These are phyloP conservation scores for Hemithea aestivaria DNA, from an alignment of 2,888 invertebrate species.

Conservation along the genomic window DNA sequence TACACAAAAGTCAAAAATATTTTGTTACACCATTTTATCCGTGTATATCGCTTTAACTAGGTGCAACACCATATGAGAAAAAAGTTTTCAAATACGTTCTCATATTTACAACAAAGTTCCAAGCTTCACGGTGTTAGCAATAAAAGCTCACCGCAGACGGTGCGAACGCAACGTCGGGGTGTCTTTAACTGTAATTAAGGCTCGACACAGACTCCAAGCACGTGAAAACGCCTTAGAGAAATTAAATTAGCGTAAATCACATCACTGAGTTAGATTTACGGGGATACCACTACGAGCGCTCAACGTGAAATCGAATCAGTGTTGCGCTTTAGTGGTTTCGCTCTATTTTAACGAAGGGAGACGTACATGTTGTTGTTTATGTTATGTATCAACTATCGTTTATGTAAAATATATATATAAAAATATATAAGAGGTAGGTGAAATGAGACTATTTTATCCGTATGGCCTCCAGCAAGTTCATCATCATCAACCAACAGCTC, in stretches of 20 bases:
- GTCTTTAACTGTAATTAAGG: constrained; percentile 52
- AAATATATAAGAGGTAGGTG: background rate
- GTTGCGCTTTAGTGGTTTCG: constrained; percentile 62
- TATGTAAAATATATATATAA: constrained; percentile 5
- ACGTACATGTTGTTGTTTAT: constrained; percentile 26
- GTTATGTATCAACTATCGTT: constrained; percentile 8
- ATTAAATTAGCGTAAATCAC: constrained; percentile 78
- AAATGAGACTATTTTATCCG: no score
- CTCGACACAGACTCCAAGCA: constrained; percentile 46
- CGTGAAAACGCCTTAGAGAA: constrained; percentile 56
- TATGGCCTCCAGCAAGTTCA: no score
- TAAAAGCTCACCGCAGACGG: constrained; percentile 13
- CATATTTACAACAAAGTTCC: no score
- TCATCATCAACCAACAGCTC: no score
- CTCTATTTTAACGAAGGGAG: constrained; percentile 50
- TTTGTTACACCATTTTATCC: no score
- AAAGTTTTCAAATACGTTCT: no score
- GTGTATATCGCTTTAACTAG: no score
- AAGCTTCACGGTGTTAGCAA: background rate
- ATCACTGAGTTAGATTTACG: constrained; percentile 68
- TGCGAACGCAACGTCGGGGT: constrained; percentile 8
- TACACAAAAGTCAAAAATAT: no score
- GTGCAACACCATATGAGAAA: no score
- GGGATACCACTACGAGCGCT: constrained; percentile 49
- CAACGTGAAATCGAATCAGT: constrained; percentile 69